Conservation (phyloP, 2,888 invertebrate genomes). For the Perdita meconis region DNA sequence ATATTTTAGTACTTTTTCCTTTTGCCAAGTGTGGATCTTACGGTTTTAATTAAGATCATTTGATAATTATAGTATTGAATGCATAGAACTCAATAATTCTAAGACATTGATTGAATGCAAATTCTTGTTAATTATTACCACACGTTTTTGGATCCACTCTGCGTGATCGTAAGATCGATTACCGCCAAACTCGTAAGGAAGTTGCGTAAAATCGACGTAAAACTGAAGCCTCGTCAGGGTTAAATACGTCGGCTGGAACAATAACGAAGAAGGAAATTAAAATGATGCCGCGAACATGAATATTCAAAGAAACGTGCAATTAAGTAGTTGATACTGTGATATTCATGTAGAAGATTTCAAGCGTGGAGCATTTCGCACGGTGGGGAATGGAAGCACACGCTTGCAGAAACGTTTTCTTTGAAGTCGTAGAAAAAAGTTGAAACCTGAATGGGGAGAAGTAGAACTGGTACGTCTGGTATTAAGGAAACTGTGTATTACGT, state of each 20-base stretch:
- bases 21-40: too few species aligned
- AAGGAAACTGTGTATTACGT: constrained; percentile 8
- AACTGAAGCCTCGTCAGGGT: constrained; percentile 89
- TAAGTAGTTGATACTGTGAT: constrained; percentile 2
- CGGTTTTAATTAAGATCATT: too few species aligned
- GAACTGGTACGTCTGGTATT: constrained; percentile 24
- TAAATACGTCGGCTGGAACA: constrained; percentile 89
- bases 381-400: not conserved
- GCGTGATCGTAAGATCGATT: constrained; percentile 89
- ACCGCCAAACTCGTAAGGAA: constrained; percentile 91
- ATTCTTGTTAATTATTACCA: constrained; percentile 86
- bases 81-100: too few species aligned
- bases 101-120: too few species aligned
- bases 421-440: not conserved
- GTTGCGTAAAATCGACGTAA: constrained; percentile 89
- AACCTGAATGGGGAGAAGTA: not conserved
- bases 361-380: not conserved
- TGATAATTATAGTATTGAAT: too few species aligned
- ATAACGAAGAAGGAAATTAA: constrained; percentile 27
- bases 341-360: not conserved
- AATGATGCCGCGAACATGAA: constrained; percentile 25
- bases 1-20: too few species aligned
- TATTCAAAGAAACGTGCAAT: not conserved
- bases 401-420: not conserved
- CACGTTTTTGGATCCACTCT: constrained; percentile 90